Evolutionary conservation across 2,113 vertebrate genomes (phyloP).

Genomic region (Bubo bubo): DNA sequence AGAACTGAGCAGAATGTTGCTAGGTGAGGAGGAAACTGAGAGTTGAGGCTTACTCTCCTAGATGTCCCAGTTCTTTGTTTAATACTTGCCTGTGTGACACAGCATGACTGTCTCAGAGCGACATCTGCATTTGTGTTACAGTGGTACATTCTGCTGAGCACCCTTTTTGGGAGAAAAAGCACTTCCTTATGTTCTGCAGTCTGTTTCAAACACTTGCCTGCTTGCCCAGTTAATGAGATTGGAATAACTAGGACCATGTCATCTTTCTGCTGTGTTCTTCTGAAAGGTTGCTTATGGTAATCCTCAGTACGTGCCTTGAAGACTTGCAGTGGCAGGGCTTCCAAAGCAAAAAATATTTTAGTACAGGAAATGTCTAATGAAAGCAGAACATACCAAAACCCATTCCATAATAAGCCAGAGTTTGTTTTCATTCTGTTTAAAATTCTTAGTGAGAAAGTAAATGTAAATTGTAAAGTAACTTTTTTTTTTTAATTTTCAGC

Average conservation of each 20-base stretch:
- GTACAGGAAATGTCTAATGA: background rate
- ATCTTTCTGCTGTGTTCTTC: background rate
- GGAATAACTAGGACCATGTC: background rate
- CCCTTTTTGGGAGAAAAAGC: background rate
- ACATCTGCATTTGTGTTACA: background rate
- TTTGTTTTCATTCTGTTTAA: background rate
- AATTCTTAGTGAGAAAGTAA: background rate
- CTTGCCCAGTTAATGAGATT: background rate
- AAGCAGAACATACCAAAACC: background rate
- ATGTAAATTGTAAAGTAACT: background rate
- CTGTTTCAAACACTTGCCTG: background rate
- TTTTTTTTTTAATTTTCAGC: background rate
- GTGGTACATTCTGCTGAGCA: background rate
- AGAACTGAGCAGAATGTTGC: background rate
- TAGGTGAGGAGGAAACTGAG: background rate
- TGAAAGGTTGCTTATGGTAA: background rate
- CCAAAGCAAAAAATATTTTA: background rate
- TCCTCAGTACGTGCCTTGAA: background rate
- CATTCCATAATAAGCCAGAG: background rate
- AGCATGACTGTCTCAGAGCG: background rate
- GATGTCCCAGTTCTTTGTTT: background rate
- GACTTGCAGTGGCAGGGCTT: background rate
- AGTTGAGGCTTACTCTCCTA: background rate
- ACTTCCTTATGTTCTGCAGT: conserved; percentile 5
- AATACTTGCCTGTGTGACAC: background rate